These are phyloP conservation scores for Drosophila nigritarsus DNA, from an alignment of 2,888 invertebrate species.

Conservation along the genomic window DNA sequence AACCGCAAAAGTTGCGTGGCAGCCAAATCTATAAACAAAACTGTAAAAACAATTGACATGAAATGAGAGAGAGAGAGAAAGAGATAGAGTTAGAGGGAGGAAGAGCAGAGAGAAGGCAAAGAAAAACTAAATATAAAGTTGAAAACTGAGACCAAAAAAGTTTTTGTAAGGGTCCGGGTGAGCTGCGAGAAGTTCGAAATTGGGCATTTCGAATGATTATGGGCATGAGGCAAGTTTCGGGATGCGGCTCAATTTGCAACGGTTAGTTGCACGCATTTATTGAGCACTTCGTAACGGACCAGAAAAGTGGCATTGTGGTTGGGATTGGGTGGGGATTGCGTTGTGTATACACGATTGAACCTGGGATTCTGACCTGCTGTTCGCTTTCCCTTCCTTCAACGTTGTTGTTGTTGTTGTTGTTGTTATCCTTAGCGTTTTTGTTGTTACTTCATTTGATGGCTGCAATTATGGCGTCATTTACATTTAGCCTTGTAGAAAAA, in stretches of 20 bases:
- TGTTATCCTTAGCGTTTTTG: constrained; percentile 26
- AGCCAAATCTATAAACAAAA: constrained; percentile 26
- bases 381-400: constrained; percentile 2
- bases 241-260: constrained; percentile 71
- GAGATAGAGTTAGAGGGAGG: background rate
- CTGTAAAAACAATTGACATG: constrained; percentile 5
- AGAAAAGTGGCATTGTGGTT: background rate
- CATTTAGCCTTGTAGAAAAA: constrained; percentile 68
- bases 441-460: constrained; percentile 71
- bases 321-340: background rate
- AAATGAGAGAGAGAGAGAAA: background rate
- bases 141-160: constrained; percentile 18
- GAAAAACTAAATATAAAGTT: constrained; percentile 3
- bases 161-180: background rate
- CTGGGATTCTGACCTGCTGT: constrained; percentile 47
- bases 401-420: constrained; percentile 23
- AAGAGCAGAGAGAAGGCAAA: background rate
- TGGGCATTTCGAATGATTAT: constrained; percentile 19
- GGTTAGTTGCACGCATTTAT: constrained; percentile 76
- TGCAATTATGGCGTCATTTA: constrained; percentile 81
- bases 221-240: constrained; percentile 36
- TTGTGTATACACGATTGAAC: constrained; percentile 6
- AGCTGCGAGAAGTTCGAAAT: background rate
- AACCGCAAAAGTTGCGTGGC: constrained; percentile 48
- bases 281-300: constrained; percentile 13